Conservation (phyloP, 92 coral and sea anemone species). For the Palythoa heliodiscus region DNA sequence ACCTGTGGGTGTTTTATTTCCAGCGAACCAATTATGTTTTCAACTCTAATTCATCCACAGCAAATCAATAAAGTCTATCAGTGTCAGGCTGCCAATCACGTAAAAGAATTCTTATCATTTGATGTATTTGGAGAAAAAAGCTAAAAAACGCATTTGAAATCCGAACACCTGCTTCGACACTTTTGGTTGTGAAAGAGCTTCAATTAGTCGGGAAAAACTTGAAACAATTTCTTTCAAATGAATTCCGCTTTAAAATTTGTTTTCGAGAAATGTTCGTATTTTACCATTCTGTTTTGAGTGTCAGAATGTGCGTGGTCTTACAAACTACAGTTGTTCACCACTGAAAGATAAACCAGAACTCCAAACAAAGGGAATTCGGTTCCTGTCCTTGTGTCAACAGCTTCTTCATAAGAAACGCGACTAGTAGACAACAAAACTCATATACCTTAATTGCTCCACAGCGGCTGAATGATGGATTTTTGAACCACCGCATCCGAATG, state of each 20-base stretch:
- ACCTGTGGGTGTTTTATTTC: conserved; percentile 11
- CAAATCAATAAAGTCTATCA: conserved; percentile 1
- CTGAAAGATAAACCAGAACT: conserved; percentile 2
- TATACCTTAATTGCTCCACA: neutral
- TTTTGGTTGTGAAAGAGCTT: neutral
- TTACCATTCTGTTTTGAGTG: neutral
- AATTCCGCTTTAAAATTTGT: neutral
- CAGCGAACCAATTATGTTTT: conserved; percentile 25
- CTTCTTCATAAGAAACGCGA: neutral
- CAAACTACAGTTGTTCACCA: neutral
- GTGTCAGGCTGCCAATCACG: conserved; percentile 23
- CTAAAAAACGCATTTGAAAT: conserved; percentile 14
- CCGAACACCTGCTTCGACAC: conserved; percentile 30
- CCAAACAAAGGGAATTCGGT: conserved; percentile 15
- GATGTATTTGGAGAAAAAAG: conserved; percentile 4
- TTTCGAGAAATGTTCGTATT: neutral
- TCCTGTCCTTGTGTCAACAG: conserved; percentile 27
- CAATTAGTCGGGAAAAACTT: neutral
- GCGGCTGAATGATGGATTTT: neutral
- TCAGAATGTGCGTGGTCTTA: conserved; percentile 16
- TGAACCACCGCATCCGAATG: neutral
- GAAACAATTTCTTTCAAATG: neutral
- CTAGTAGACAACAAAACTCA: neutral
- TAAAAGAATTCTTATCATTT: conserved; percentile 33
- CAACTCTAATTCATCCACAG: neutral